A percentile compares a stretch with the other conserved stretches of the same genome.
Conservation (phyloP, 2,888 invertebrate species). For the Agrilus biguttatus region DNA sequence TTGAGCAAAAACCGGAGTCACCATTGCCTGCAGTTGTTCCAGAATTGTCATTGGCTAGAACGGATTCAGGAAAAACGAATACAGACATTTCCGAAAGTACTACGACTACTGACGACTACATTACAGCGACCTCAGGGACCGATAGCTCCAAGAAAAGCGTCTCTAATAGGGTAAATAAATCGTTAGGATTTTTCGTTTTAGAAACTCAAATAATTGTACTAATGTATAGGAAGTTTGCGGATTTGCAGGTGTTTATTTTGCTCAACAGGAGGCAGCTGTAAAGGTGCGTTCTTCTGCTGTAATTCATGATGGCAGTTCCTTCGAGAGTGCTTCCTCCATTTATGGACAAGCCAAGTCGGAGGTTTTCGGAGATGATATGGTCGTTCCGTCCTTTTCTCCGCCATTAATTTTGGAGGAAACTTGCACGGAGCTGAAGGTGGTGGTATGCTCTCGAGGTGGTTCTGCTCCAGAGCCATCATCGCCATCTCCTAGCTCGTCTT, state of each 20-base stretch:
- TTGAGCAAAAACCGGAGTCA: conserved; percentile 22
- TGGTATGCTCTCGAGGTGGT: conserved; percentile 24
- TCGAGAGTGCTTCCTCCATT: conserved; percentile 72
- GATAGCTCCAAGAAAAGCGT: conserved; percentile 51
- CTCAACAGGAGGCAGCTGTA: too few species aligned
- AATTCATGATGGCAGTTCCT: conserved; percentile 63
- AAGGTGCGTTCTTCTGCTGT: too few species aligned
- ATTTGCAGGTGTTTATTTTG: too few species aligned
- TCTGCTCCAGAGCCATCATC: conserved; percentile 39
- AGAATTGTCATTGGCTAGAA: conserved; percentile 44
- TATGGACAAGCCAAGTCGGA: conserved; percentile 65
- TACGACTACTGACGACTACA: conserved; percentile 72
- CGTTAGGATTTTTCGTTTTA: too few species aligned
- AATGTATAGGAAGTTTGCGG: too few species aligned
- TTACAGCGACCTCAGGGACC: conserved; percentile 62
- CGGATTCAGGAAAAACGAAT: conserved; percentile 58
- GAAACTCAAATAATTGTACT: too few species aligned
- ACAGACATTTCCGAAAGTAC: conserved; percentile 81
- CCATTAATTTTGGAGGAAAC: conserved; percentile 40
- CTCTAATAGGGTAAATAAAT: conserved; percentile 50
- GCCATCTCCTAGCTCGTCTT: conserved; percentile 32
- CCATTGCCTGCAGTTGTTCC: conserved; percentile 25
- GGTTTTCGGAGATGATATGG: conserved; percentile 47
- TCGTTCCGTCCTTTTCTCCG: conserved; percentile 45
- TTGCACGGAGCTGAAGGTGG: conserved; percentile 26